phyloP scores from a whole-genome alignment of 2,888 invertebrate genomes.

The Aporophyla lueneburgensis region DNA sequence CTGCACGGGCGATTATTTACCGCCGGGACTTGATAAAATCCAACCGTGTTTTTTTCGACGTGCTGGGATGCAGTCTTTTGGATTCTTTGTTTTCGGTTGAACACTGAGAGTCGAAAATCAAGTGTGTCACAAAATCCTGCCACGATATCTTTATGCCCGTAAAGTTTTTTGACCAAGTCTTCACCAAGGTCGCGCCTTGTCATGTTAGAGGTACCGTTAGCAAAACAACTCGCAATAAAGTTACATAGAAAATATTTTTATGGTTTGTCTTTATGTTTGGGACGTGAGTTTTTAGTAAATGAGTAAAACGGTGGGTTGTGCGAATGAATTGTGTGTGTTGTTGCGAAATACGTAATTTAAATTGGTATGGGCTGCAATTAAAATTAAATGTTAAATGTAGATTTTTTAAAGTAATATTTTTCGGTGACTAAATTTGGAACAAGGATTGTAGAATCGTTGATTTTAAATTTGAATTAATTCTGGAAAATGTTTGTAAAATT shows the following conservation, averaged over 20 bases:
- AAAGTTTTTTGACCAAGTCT: conserved; percentile 64
- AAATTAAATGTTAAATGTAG: neutral
- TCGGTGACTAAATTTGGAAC: neutral
- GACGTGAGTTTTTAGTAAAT: conserved; percentile 54
- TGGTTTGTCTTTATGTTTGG: conserved; percentile 50
- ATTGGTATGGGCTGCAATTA: conserved; percentile 2
- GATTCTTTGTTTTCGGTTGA: neutral
- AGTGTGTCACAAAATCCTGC: too few species aligned
- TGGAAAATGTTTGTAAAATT: neutral
- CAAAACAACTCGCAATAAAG: conserved; percentile 55
- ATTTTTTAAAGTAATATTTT: neutral
- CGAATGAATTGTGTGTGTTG: conserved; percentile 6
- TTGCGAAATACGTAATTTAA: conserved; percentile 27
- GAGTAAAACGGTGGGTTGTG: conserved; percentile 23
- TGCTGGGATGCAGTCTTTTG: neutral
- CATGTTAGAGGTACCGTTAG: conserved; percentile 61
- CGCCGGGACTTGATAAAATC: neutral
- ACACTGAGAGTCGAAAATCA: neutral
- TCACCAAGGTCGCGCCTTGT: conserved; percentile 58
- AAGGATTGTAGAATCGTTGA: neutral
- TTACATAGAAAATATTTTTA: conserved; percentile 58
- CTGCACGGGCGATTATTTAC: too few species aligned
- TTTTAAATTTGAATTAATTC: neutral
- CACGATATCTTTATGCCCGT: neutral
- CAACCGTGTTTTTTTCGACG: too few species aligned